Conservation (phyloP, 2,888 invertebrate genomes). For the Apamea anceps region DNA sequence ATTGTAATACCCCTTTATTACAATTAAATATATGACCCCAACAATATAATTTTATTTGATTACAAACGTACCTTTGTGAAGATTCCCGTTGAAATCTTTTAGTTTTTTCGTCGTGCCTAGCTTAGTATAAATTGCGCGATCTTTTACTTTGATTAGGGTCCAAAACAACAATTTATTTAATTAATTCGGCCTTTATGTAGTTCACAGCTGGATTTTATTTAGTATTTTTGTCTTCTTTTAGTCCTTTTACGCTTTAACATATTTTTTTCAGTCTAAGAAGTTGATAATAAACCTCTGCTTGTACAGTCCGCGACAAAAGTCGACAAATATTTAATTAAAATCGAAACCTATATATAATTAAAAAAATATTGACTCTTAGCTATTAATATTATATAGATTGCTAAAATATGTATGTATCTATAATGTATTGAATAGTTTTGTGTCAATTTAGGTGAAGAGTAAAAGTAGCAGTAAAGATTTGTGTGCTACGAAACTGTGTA, state of each 20-base stretch:
- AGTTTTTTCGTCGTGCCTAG: slow-evolving; percentile 9
- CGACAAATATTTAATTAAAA: background rate
- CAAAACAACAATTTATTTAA: slow-evolving; percentile 27
- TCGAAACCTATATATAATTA: background rate
- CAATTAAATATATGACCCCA: slow-evolving; percentile 8
- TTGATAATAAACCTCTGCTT: background rate
- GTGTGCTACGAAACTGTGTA: no score
- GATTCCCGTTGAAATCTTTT: slow-evolving; percentile 28
- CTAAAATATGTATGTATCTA: background rate
- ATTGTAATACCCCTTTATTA: slow-evolving; percentile 26
- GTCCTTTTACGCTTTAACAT: background rate
- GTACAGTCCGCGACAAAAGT: background rate
- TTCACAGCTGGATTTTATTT: slow-evolving; percentile 23
- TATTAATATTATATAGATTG: background rate
- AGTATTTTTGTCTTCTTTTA: background rate
- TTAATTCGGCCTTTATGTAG: slow-evolving; percentile 8
- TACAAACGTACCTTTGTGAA: slow-evolving; percentile 32
- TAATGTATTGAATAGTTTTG: background rate
- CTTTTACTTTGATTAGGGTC: slow-evolving; percentile 42
- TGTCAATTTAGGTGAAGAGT: no score
- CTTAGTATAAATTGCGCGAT: slow-evolving; percentile 21
- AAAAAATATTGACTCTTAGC: background rate
- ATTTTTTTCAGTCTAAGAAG: background rate
- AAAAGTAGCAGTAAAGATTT: background rate
- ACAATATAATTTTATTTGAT: slow-evolving; percentile 54